Conservation (phyloP, 2,113 vertebrate genomes). For the Jaculus jaculus region DNA sequence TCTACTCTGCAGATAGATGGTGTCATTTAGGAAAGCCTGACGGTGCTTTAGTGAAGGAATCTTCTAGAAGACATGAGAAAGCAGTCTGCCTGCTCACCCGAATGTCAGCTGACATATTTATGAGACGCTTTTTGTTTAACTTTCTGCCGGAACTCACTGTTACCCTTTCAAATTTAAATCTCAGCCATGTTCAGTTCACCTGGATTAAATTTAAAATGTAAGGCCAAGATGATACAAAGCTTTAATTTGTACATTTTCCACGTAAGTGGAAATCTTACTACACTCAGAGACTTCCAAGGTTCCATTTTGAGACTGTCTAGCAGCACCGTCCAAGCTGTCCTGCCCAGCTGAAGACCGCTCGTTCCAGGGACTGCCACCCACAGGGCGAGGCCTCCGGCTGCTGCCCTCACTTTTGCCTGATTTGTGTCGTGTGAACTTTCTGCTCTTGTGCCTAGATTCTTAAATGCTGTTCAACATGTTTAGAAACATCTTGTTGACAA, state of each 20-base stretch:
- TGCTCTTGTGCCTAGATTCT: too few relatives aligned
- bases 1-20: background rate
- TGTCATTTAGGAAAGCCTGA: background rate
- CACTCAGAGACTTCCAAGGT: background rate
- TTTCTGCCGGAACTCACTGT: background rate
- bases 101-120: background rate
- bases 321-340: background rate
- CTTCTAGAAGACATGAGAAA: background rate
- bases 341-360: background rate
- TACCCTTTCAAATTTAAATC: background rate
- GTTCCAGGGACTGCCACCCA: background rate
- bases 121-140: background rate
- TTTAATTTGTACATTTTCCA: background rate
- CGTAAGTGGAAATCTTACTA: background rate
- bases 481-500: too few relatives aligned
- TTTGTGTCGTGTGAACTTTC: background rate
- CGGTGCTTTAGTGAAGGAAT: fast-evolving
- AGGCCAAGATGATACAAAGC: background rate
- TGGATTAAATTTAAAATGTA: background rate
- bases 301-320: background rate
- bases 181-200: background rate
- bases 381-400: fast-evolving
- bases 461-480: too few relatives aligned
- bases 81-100: background rate
- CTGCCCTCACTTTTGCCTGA: fast-evolving